Base-by-base conservation (phyloP, 2,888 invertebrate genomes). In the Papilio protenor region DNA sequence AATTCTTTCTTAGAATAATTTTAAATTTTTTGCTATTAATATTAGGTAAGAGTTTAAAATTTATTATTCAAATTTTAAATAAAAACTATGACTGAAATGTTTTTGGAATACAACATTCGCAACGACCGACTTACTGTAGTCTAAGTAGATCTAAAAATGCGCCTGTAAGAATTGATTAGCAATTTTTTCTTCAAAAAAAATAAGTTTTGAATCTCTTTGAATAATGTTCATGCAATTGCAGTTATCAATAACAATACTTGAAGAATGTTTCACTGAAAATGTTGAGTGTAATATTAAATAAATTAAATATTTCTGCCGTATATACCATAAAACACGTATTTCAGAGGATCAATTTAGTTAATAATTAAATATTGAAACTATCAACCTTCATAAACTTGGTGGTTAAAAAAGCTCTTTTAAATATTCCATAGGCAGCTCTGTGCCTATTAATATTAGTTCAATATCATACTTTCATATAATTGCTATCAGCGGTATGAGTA, bases 101-200 rank as follows among this genome's bases (percentile, higher is more conserved):
- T 21, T 55, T n/a, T 55, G 57, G 21, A 21, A 57, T 57, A 3
- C 18, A 49, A 14, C 49, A 18, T 12, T 52, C 52, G 16, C 16
- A 52, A 52, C 5, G 52, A 52, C 18, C 52, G 18, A 14, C 3
- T 49, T 14, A 49, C 2, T 27, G 27, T 27, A 2, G 4, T 12
- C 0, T 40, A 23, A 2, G 14, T 64, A 27, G 10, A 33, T 33
- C 33, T 5, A 33, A 18, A 1, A 33, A 33, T 33, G 27, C 64
- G 64, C 64, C 64, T 64, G 64, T 18, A 18, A 64, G 33, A 33
- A 64, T 64, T 64, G 18, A 33, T 33, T 27, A 64, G 64, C 64
- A 64, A 14, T 33, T 33, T 40, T 27, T 27, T 1, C n/a, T n/a
- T n/a, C n/a, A n/a, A 16, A 14, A n/a, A 16, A 64, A 6, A 64